Percentiles rank a stretch among this genome's conserved stretches.
Conservation (phyloP, 2,888 invertebrate species). For the Calephelis perditalis region DNA sequence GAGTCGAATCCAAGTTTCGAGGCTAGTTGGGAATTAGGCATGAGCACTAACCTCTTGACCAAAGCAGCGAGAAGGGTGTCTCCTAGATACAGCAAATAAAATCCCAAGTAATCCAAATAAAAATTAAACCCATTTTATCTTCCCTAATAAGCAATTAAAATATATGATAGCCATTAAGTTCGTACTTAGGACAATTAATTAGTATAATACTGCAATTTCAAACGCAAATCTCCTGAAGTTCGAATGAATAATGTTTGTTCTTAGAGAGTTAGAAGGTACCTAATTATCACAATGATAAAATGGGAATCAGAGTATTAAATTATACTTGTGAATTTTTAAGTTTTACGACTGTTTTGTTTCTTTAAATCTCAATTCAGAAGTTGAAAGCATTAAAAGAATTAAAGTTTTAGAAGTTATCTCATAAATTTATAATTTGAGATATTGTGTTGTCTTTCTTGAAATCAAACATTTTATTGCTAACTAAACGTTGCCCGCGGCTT, state of each 20-base stretch:
- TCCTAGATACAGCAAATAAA: too few relatives aligned
- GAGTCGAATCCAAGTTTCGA: too few relatives aligned
- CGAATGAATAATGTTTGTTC: conserved; percentile 69
- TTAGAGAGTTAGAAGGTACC: conserved; percentile 63
- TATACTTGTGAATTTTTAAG: conserved; percentile 46
- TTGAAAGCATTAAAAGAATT: not conserved
- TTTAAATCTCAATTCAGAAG: conserved; percentile 19
- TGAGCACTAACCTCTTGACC: too few relatives aligned
- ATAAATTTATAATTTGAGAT: not conserved
- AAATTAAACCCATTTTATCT: conserved; percentile 20
- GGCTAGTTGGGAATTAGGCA: too few relatives aligned
- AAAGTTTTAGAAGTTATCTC: not conserved
- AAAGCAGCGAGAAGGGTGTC: too few relatives aligned
- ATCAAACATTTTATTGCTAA: not conserved
- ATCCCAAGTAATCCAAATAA: not conserved
- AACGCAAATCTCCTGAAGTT: conserved; percentile 66
- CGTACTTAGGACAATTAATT: conserved; percentile 71
- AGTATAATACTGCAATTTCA: conserved; percentile 72
- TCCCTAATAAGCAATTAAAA: conserved; percentile 20
- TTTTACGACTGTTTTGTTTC: conserved; percentile 41
- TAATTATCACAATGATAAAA: conserved; percentile 66
- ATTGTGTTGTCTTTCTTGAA: not conserved
- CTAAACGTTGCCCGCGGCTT: too few relatives aligned
- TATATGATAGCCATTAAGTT: conserved; percentile 60
- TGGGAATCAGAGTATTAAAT: conserved; percentile 50